These are phyloP conservation scores for Paradisaea rubra DNA, from an alignment of 2,113 vertebrate species.

Conservation along the genomic window DNA sequence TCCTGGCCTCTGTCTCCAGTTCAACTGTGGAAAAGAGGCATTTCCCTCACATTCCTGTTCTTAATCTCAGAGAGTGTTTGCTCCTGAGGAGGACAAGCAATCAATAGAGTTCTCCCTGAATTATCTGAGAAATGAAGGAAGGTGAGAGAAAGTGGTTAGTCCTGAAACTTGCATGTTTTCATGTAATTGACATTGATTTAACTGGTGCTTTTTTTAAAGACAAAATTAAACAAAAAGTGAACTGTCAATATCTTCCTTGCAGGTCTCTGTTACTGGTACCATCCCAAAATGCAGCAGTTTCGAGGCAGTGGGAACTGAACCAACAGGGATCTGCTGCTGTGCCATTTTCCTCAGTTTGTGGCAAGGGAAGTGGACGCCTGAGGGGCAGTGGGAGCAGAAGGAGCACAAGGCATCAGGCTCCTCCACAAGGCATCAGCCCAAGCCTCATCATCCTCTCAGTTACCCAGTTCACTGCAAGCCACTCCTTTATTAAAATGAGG, in stretches of 20 bases:
- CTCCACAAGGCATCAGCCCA: background rate
- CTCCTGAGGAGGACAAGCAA: background rate
- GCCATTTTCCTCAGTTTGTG: background rate
- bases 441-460: background rate
- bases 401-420: background rate
- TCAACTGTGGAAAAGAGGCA: background rate
- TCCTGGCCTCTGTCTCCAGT: background rate
- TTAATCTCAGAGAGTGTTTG: background rate
- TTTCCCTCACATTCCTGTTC: background rate
- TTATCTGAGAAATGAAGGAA: background rate
- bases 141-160: background rate
- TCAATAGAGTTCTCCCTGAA: background rate
- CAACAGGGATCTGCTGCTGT: background rate
- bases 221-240: background rate
- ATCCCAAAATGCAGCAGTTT: background rate
- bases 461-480: background rate
- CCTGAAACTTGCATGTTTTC: background rate
- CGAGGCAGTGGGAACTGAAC: background rate
- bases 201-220: background rate
- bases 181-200: constrained; percentile 1
- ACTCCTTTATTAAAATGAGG: background rate
- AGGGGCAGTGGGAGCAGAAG: background rate
- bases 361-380: accelerated
- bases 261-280: background rate
- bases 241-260: background rate